Evolutionary conservation across 2,113 vertebrate species (phyloP).

Genomic region (Pipra filicauda): DNA sequence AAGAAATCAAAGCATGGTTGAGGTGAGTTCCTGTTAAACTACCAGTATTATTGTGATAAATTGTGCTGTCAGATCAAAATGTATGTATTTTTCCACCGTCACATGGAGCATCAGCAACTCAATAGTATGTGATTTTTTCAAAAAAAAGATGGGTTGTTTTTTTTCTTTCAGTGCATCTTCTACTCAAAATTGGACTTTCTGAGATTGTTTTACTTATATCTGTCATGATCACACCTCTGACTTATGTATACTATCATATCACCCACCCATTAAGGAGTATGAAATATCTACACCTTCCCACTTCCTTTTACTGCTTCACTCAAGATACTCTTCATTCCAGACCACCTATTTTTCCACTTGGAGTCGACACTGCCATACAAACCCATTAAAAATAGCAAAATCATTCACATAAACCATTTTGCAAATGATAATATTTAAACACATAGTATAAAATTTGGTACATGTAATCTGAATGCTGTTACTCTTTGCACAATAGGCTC

Average conservation of each 20-base stretch:
- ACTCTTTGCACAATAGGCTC: background rate
- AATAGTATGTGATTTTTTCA: background rate
- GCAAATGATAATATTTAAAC: background rate
- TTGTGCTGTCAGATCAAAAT: background rate
- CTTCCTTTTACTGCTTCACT: background rate
- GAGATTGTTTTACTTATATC: background rate
- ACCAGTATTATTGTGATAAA: background rate
- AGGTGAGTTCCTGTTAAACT: background rate
- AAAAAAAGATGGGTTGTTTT: background rate
- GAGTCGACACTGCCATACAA: background rate
- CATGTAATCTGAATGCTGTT: background rate
- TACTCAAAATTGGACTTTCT: background rate
- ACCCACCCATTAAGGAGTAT: background rate
- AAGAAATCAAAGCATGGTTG: conserved; percentile 12
- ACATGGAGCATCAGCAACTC: background rate
- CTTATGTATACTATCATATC: background rate
- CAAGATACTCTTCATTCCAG: background rate
- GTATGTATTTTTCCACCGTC: background rate
- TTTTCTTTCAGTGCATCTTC: background rate
- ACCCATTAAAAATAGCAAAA: background rate
- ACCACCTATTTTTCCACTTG: background rate
- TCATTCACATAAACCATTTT: background rate
- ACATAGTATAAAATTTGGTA: background rate
- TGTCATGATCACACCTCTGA: background rate
- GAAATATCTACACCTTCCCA: background rate